A percentile compares a stretch with the other conserved stretches of the same genome.
These are phyloP conservation scores for Drosophila sechellia DNA, from an alignment of 1,140 invertebrate species.

Conservation along the genomic window DNA sequence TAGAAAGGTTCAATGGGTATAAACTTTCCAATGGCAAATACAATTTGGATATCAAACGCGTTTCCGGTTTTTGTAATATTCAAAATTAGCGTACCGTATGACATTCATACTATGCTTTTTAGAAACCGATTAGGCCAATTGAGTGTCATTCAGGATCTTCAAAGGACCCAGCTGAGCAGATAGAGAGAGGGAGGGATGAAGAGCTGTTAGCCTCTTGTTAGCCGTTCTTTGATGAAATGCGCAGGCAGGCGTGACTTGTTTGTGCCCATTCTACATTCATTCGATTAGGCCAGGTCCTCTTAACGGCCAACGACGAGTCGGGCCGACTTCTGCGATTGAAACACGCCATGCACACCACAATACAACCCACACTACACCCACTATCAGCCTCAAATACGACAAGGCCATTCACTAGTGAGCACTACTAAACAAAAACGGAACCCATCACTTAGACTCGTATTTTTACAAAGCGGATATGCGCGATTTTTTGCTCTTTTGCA, in stretches of 20 bases:
- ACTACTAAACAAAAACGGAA: conserved; percentile 31
- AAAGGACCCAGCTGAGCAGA: conserved; percentile 13
- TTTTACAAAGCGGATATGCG: conserved; percentile 26
- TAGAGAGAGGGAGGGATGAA: not conserved
- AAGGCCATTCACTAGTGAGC: not conserved
- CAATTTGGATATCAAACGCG: not conserved
- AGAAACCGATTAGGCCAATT: conserved; percentile 9
- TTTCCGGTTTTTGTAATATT: not conserved
- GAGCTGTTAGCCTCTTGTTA: not conserved
- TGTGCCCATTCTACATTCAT: conserved; percentile 43
- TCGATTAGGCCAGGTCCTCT: conserved; percentile 32
- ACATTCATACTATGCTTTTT: not conserved
- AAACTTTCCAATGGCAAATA: not conserved
- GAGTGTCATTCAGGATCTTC: conserved; percentile 21
- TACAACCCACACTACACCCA: no score
- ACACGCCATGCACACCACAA: no score
- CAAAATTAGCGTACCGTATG: not conserved
- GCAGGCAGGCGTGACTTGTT: conserved; percentile 29
- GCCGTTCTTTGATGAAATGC: conserved; percentile 1
- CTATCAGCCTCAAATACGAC: conserved; percentile 1
- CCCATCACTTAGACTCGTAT: conserved; percentile 35
- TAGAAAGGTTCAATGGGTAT: no score
- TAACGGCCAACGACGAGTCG: not conserved
- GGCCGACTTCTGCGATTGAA: not conserved
- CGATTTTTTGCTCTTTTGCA: not conserved